Base-by-base conservation (phyloP, 2,797 vertebrate species). In the Arctocebus calabarensis region DNA sequence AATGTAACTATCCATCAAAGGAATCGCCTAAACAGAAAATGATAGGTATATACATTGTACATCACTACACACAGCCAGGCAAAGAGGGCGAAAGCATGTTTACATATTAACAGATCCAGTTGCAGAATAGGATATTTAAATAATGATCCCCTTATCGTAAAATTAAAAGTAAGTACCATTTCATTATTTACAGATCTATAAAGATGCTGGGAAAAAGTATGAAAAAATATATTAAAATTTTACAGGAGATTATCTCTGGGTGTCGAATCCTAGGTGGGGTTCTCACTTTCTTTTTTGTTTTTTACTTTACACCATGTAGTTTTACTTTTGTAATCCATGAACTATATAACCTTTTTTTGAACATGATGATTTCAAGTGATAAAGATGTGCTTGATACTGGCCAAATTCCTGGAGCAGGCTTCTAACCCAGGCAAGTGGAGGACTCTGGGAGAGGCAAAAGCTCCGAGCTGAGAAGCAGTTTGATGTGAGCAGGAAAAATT, bases 291-390 rank as follows among this genome's bases (percentile, higher is more conserved):
- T 83, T 73, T 12, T 64, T 90, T 61, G 20, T 61, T 86, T 94
- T 74, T 91, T 77, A 85, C 73, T 95, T 91, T 59, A 89, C 0
- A 86, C 13, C 45, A 70, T 29, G 17, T 57, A 94, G 71, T 52
- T 77, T 11, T 45, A 90, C 57, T 94, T 88, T 64, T 70, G n/a
- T n/a, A 96, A 70, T 79, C 16, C 20, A 64, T 78, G 29, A 94
- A 62, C 9, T 25, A 86, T 22, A 78, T 8, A 25, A 81, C 20
- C 29, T 82, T 61, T 37, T 91, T 83, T 77, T 52, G 3, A 52
- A 20, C 40, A 45, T 59, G 23, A 84, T 74, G 37, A 84, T 52
- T 81, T 71, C 59, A 92, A 79, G 25, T 61, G n/a, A 94, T 37
- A 45, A 75, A 78, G 25, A 59, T 32, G 32, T 7, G 19, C 10